These are phyloP conservation scores for Fundulus diaphanus DNA, from an alignment of 2,797 vertebrate genomes.

Conservation along the genomic window DNA sequence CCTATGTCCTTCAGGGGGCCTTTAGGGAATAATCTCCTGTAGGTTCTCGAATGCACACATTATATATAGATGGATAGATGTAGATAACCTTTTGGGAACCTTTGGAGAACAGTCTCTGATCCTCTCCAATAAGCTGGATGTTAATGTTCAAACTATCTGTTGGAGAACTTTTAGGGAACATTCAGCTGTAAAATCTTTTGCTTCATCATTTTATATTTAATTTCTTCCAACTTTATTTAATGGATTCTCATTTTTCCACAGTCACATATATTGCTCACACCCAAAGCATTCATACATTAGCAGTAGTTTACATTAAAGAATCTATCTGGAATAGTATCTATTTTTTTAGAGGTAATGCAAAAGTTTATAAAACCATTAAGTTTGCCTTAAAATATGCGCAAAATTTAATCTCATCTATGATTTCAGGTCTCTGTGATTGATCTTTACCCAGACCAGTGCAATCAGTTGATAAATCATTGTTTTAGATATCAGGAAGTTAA, in stretches of 20 bases:
- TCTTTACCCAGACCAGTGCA: background rate
- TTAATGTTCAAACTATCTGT: background rate
- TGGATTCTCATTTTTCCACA: background rate
- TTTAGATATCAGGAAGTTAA: background rate
- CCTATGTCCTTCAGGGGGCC: background rate
- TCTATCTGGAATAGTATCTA: background rate
- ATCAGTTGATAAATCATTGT: background rate
- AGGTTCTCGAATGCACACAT: background rate
- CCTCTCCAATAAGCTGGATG: background rate
- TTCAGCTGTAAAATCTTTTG: background rate
- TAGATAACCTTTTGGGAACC: background rate
- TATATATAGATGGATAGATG: background rate
- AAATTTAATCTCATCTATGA: too few species aligned
- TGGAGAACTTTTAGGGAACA: background rate
- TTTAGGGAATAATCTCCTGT: background rate
- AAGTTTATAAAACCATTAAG: too few species aligned
- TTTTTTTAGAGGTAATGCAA: background rate
- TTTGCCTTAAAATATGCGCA: too few species aligned
- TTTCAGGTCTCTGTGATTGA: too few species aligned
- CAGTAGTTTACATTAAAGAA: background rate
- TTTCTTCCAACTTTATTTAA: background rate
- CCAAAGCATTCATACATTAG: background rate
- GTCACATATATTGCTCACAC: background rate
- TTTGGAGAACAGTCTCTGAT: background rate
- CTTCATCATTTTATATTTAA: background rate